Base-by-base conservation (phyloP, 2,888 invertebrate genomes). In the Mongoloraphidia duomilia region DNA sequence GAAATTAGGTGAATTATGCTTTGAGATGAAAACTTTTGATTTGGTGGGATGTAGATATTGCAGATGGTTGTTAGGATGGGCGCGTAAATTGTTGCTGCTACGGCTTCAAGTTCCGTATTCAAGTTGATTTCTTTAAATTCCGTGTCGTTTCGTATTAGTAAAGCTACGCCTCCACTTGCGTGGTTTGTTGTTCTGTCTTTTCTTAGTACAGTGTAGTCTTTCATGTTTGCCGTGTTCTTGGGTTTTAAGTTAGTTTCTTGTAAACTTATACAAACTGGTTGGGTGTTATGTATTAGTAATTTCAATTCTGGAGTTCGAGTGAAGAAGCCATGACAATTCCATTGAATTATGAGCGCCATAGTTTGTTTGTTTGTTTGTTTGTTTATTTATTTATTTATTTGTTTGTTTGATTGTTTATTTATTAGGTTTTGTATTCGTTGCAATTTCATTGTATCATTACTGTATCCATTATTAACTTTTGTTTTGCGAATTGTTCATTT, bases 291-390 rank as follows among this genome's bases (percentile, higher is more conserved):
- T 26, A 26, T 26, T 26, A 26, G 26, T 26, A 26, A 6, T 11
- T 34, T 26, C 14, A 35, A 10, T 11, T 47, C 41, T 41, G 38
- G 14, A 42, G 43, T 17, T n/a, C 41, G 41, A n/a, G 41, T 17
- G 11, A 41, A 47, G 35, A 41, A 47, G 1, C 47, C 47, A 13
- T 48, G 41, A 42, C 37, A 36, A 14, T 48, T 48, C 47, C 47
- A 48, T 13, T 48, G 47, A 3, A 42, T 17, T 48, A 42, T 41
- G 26, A 26, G 6, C 3, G 26, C 26, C 26, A 26, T 26, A 1
- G 26, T 26, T 26, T 6, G 26, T 26, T 26, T 26, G 6, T 26
- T 26, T 26, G 26, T 26, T 26, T 26, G 6, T 26, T 26, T 6
- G 6, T 26, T 17, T 17, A 3, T 17, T 17, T 17, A 3, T 17